These are phyloP conservation scores for Petrocephalus microphthalmus DNA, from an alignment of 2,113 vertebrate genomes.

Conservation along the genomic window DNA sequence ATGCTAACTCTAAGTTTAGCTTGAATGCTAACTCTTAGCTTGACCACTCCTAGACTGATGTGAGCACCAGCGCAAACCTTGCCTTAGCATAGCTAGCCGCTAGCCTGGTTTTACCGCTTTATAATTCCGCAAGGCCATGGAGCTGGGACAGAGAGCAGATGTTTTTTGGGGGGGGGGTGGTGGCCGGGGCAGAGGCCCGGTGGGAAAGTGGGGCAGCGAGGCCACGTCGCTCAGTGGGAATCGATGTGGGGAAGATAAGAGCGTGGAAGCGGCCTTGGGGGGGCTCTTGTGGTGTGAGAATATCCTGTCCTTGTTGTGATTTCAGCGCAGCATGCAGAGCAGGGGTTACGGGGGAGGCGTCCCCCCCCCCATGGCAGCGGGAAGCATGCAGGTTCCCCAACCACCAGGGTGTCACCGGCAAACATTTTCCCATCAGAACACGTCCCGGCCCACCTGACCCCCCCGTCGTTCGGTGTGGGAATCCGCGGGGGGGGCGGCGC, in stretches of 20 bases:
- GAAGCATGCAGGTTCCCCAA: neutral
- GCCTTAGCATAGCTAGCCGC: neutral
- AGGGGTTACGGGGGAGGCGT: neutral
- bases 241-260: conserved; percentile 61
- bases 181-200: neutral
- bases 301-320: conserved; percentile 30
- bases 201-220: conserved; percentile 43
- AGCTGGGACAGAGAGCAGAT: neutral
- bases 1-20: neutral
- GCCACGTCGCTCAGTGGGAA: conserved; percentile 47
- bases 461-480: conserved; percentile 50
- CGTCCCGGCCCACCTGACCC: conserved; percentile 16
- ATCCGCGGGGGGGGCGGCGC: conserved; percentile 47
- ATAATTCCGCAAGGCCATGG: neutral
- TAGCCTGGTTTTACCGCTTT: neutral
- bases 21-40: neutral
- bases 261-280: conserved; percentile 49
- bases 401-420: neutral
- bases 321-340: conserved; percentile 31
- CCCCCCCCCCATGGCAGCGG: neutral
- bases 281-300: conserved; percentile 53
- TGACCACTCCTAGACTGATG: neutral
- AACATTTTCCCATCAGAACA: conserved; percentile 5
- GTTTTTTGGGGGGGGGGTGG: conserved; percentile 12
- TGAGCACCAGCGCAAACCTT: neutral